phyloP scores from a whole-genome alignment of 1,140 invertebrate species.

The Telenomus remus region DNA sequence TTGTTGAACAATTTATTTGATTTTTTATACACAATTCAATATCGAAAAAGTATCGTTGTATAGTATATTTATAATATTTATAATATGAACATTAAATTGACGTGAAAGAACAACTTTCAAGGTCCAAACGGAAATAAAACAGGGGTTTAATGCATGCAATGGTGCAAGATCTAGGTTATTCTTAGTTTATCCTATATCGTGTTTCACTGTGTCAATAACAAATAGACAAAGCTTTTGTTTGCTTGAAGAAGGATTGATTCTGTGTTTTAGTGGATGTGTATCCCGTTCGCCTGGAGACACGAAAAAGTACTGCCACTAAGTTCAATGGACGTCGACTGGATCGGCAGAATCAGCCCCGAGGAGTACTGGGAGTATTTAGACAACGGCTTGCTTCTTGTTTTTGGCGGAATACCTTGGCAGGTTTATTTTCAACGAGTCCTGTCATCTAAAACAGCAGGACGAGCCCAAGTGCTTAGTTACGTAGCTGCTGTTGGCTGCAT shows the following conservation, averaged over 20 bases:
- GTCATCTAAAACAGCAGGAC: constrained; percentile 93
- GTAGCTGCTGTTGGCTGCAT: constrained; percentile 96
- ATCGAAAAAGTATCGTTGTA: no score
- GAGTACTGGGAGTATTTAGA: constrained; percentile 92
- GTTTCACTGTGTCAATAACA: no score
- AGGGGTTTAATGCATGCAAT: not conserved
- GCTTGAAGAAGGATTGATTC: not conserved
- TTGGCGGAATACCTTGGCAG: constrained; percentile 99
- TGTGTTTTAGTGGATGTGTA: constrained; percentile 90
- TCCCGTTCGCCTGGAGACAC: constrained; percentile 95
- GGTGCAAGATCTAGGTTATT: no score
- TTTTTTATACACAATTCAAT: no score
- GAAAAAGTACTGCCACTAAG: constrained; percentile 86
- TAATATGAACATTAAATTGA: no score
- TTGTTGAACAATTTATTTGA: no score
- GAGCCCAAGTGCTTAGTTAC: constrained; percentile 96
- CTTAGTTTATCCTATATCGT: no score
- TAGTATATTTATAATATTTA: no score
- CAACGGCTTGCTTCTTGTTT: constrained; percentile 92
- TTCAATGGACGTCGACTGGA: constrained; percentile 91
- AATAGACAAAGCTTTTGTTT: no score
- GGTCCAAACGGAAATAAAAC: not conserved
- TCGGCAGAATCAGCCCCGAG: constrained; percentile 84
- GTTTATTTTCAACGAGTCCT: constrained; percentile 98
- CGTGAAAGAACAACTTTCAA: no score